phyloP scores from a whole-genome alignment of 1,140 invertebrate genomes.

The Hermatobates lingyangjiaoensis region DNA sequence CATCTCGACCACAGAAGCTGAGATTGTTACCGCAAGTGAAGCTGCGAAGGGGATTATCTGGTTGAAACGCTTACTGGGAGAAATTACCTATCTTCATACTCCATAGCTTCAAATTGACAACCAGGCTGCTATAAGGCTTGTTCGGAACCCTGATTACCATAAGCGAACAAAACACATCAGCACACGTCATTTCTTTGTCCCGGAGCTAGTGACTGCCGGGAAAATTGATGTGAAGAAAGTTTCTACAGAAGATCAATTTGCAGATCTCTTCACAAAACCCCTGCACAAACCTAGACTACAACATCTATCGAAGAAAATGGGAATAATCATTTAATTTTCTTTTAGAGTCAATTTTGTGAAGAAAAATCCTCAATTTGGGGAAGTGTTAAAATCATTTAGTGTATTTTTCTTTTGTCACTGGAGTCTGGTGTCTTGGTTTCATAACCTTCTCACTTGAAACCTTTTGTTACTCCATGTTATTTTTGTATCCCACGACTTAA shows the following conservation, averaged over 20 bases:
- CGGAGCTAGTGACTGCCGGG: slow-evolving; percentile 18
- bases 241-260: slow-evolving; percentile 41
- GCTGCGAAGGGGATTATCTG: not conserved
- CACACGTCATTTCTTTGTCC: slow-evolving; percentile 22
- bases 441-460: no score
- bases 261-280: not conserved
- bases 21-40: not conserved
- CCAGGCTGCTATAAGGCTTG: slow-evolving; percentile 18
- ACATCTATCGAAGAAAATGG: not conserved
- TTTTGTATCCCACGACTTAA: no score
- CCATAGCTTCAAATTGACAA: slow-evolving; percentile 23
- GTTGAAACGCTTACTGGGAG: not conserved
- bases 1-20: no score
- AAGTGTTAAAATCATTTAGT: not conserved
- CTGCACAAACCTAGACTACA: not conserved
- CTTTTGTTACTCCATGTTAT: no score
- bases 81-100: not conserved
- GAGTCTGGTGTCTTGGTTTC: no score
- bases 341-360: no score
- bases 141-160: slow-evolving; percentile 24
- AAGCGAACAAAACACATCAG: slow-evolving; percentile 24
- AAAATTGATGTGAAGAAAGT: slow-evolving; percentile 11
- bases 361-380: not conserved
- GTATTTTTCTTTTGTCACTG: no score
- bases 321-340: not conserved